Base-by-base conservation (phyloP, 2,113 vertebrate species). In the Grantiella picta region DNA sequence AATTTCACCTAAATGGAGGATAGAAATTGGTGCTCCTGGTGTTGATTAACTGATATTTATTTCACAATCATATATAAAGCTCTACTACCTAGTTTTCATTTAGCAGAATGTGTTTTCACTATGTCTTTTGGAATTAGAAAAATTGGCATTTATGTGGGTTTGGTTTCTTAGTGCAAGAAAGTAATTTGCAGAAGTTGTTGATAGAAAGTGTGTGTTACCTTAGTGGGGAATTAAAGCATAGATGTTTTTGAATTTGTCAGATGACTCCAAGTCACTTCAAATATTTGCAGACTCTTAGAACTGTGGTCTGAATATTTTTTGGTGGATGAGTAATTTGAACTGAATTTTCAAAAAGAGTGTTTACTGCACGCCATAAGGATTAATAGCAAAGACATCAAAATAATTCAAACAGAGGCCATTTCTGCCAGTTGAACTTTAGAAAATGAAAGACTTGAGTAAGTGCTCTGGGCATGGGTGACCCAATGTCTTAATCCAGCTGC, bases 41-140 rank as follows among this genome's bases (percentile, higher is more conserved):
- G 94, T 57, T 86, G 86, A 95, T 95, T 85, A 95, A 88, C 80
- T 68, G 54, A 66, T 90, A 84, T 85, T 93, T 96, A 80, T 86
- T 96, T 94, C 61, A 82, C n/a, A 52, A 59, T 49, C 84, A 72
- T 92, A 92, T 89, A 84, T 93, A 91, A 95, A 91, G 29, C 24
- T 90, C 91, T 69, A 53, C 53, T 86, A 36, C 68, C 53, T 93
- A 92, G 80, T 31, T 94, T 63, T 82, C 61, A 76, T 90, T 83
- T 91, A 90, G 66, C 33, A 75, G 79, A 91, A 77, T 36, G 56
- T 69, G 57, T 94, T 97, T 91, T 90, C 76, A 38, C 64, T 29
- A 11, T 45, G 33, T 87, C 59, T 83, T 92, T 81, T 17, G 16
- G 70, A 81, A 78, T 92, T 63, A 35, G 75, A 89, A 91, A 63